A percentile compares a stretch with the other conserved stretches of the same genome.
Evolutionary conservation across 1,140 invertebrate genomes (phyloP).

Genomic region (Hermatobates lingyangjiaoensis): DNA sequence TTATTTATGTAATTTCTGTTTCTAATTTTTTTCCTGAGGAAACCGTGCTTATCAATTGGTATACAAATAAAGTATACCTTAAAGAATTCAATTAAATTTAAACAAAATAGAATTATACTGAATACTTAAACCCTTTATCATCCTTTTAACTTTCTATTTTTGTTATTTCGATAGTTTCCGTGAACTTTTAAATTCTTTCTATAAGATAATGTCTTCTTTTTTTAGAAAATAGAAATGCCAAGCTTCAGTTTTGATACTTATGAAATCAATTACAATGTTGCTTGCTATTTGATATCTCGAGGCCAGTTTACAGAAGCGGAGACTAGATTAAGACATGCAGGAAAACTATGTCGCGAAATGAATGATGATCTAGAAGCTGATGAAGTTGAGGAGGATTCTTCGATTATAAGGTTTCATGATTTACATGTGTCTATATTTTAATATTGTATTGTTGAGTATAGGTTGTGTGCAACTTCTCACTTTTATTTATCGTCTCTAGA

Average conservation of each 20-base stretch:
- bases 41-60: neutral
- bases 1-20: too few relatives aligned
- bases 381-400: slow-evolving; percentile 72
- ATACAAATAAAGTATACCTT: neutral
- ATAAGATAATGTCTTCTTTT: slow-evolving; percentile 7
- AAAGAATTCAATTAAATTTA: neutral
- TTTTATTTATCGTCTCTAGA: too few relatives aligned
- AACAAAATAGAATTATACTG: neutral
- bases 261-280: slow-evolving; percentile 77
- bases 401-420: slow-evolving; percentile 49
- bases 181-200: slow-evolving; percentile 1
- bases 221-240: slow-evolving; percentile 30
- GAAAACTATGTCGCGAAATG: slow-evolving; percentile 64
- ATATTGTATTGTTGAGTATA: neutral
- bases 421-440: too few relatives aligned
- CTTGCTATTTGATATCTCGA: slow-evolving; percentile 54
- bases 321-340: slow-evolving; percentile 59
- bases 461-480: neutral
- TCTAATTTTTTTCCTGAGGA: neutral
- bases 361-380: slow-evolving; percentile 74
- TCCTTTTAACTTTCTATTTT: neutral
- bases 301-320: slow-evolving; percentile 56
- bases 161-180: neutral
- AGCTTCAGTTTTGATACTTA: slow-evolving; percentile 45
- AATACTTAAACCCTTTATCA: neutral